Base-by-base conservation (phyloP, 2,113 vertebrate genomes). In the Ceyx melanurus region DNA sequence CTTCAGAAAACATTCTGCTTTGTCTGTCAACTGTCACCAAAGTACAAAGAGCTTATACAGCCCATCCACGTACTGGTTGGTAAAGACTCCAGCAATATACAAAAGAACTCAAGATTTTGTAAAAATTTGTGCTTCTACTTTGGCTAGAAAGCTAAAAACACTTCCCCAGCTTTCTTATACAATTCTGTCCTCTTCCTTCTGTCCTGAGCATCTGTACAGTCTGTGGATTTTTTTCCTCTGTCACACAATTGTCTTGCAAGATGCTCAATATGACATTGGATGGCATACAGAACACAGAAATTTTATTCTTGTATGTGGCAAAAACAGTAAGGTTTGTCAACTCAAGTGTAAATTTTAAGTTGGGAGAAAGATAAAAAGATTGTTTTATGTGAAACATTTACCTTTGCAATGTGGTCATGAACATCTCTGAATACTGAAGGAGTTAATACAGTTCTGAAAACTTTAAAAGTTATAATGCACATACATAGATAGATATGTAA, bases 11-110 rank as follows among this genome's bases (percentile, higher is more conserved):
- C 43, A 90, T 86, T 96, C 85, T 94, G 95, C 93, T 98, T 97
- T 97, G 95, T 95, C 96, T 97, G 96, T 87, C 95, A 96, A 93
- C 89, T 96, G 95, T 88, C 97, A 97, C 94, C 90, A 97, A 95
- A 96, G 92, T 94, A 97, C 95, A 97, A 97, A 98, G 93, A 97
- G 80, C 95, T 95, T 91, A 93, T 58, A 95, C 76, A 92, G 91
- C 83, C 88, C 81, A 95, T 95, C 62, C 90, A 89, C 11, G 40
- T 78, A 97, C 37, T 95, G 86, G 92, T 92, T 93, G 91, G 90
- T 95, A 94, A 93, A 90, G 90, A 90, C 95, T 85, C 74, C 82
- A 95, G 91, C 92, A 96, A 94, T 86, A 96, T 40, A 96, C 45
- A 85, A 91, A 91, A 96, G 86, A 96, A 96, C 68, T 74, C 51